Base-by-base conservation (phyloP, 2,888 invertebrate species). In the Ptychoptera albimana region DNA sequence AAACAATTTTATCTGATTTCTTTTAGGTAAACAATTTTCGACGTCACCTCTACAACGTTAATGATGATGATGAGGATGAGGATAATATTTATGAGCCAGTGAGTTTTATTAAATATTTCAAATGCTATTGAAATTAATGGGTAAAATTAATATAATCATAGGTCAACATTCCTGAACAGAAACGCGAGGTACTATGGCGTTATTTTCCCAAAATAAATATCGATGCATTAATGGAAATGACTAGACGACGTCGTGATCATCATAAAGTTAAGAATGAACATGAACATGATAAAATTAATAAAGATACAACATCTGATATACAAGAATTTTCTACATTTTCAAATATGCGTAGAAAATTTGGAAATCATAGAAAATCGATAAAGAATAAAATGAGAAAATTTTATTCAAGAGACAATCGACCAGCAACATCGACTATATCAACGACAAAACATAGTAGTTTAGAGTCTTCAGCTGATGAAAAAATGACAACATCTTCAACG, bases 21-120 rank as follows among this genome's bases (percentile, higher is more conserved):
- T 23, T 23, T 23, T 23, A 23, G 23, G 23, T 23, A 7, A 23
- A 23, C 23, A 23, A 23, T 23, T 23, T 23, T 23, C 3, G 23
- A 23, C 23, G 23, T 23, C 23, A 23, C 23, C 23, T 23, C 7
- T 23, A 23, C 7, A 23, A 23, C 23, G 23, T 5, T 7, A 23
- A 23, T 23, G 23, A 23, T 23, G 23, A 23, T 23, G 23, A 23
- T 7, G 23, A 23, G 3, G 54, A 54, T 23, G 55, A 53, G 37
- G 59, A 57, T 41, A 59, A 58, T 45, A 59, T 59, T 42, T 59
- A 59, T 42, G 59, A 59, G 49, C 56, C 58, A 48, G 59, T 59
- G 43, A 52, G 52, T 48, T 16, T 7, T 37, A 30, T 12, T n/a
- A n/a, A 39, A 14, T 32, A 14, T 14, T 11, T 11, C 4, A 32